Percentiles rank a stretch among this genome's conserved stretches.
Conservation (phyloP, 2,888 invertebrate species). For the Rotaria sp. region DNA sequence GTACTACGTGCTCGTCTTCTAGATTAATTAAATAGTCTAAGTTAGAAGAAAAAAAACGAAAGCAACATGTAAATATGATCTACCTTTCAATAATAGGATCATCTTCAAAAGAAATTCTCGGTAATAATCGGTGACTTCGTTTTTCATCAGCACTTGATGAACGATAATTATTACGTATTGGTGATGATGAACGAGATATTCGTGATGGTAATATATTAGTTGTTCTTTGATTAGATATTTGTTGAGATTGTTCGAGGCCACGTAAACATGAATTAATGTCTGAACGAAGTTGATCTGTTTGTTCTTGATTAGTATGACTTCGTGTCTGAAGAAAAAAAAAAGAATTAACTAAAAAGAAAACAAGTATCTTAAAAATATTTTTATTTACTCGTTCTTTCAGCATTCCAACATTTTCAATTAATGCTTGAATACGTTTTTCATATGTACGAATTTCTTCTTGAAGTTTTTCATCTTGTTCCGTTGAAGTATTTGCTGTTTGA, state of each 20-base stretch:
- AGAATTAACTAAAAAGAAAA: not conserved
- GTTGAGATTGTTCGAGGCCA: constrained; percentile 3
- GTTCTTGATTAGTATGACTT: not conserved
- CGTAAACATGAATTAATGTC: not conserved
- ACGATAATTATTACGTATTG: not conserved
- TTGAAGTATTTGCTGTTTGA: not conserved
- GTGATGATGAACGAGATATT: not conserved
- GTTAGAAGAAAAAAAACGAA: not conserved
- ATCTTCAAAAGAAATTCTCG: not conserved
- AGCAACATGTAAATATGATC: not conserved
- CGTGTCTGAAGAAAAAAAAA: not conserved
- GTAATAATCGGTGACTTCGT: not conserved
- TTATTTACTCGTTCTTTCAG: constrained; percentile 4
- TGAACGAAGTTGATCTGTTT: not conserved
- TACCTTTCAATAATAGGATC: not conserved
- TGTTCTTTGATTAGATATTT: not conserved
- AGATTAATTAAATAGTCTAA: not conserved
- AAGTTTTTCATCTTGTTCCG: not conserved
- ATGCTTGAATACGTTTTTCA: constrained; percentile 15
- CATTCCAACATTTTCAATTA: not conserved
- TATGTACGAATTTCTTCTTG: not conserved
- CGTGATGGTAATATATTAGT: not conserved
- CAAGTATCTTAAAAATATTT: not conserved
- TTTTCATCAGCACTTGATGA: constrained; percentile 17
- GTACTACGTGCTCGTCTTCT: constrained; percentile 3